These are phyloP conservation scores for Sitodiplosis mosellana DNA, from an alignment of 1,140 invertebrate species.

Conservation along the genomic window DNA sequence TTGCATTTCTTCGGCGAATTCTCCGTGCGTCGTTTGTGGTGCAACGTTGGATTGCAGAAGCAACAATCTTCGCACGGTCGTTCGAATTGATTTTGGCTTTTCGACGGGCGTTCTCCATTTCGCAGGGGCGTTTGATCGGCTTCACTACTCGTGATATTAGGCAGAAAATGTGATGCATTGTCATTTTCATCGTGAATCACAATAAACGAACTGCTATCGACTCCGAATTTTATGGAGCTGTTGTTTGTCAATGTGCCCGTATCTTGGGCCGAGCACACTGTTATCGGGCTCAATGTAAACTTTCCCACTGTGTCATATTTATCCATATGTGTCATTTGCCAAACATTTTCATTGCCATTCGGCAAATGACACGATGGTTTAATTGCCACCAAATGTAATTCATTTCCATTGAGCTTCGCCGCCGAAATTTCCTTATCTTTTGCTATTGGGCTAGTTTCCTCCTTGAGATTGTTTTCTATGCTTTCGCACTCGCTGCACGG, in stretches of 20 bases:
- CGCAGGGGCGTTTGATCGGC: background rate
- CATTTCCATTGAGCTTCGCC: no score
- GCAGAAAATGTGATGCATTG: no score
- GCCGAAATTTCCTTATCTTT: no score
- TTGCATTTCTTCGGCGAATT: background rate
- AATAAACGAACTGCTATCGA: no score
- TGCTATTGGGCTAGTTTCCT: no score
- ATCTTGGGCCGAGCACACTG: background rate
- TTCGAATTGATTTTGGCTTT: background rate
- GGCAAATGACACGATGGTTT: no score
- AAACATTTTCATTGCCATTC: background rate
- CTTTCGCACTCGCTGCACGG: no score
- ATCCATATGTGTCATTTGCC: background rate
- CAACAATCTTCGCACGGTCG: constrained; percentile 1
- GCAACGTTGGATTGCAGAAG: constrained; percentile 3
- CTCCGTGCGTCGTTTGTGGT: background rate
- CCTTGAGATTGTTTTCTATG: no score
- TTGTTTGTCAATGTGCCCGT: background rate
- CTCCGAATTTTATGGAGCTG: no score
- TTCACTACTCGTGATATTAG: background rate
- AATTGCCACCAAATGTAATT: no score
- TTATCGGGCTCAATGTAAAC: background rate
- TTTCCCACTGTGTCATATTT: background rate
- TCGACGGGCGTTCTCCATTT: background rate
- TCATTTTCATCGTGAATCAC: background rate